Evolutionary conservation across 2,797 vertebrate genomes (phyloP).

Genomic region (Graptemys geographica): DNA sequence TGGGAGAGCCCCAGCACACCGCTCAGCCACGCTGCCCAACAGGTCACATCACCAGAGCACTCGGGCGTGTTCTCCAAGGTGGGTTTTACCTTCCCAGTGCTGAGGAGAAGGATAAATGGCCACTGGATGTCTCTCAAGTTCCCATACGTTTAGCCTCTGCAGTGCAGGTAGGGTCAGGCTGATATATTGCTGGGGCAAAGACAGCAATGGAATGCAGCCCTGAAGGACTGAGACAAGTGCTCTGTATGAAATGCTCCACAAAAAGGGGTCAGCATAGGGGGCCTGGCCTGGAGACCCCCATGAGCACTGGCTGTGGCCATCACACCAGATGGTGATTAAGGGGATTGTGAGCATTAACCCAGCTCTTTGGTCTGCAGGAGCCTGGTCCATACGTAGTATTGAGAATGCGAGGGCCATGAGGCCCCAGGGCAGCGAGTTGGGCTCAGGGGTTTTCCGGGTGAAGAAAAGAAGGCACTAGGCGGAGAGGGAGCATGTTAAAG

Average conservation of each 20-base stretch:
- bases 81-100: neutral
- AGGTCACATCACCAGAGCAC: neutral
- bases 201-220: neutral
- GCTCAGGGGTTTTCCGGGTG: no score
- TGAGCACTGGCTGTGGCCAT: neutral
- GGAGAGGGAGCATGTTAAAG: no score
- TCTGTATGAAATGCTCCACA: neutral
- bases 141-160: neutral
- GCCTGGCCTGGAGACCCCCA: neutral
- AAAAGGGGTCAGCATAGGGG: neutral
- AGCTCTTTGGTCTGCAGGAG: neutral
- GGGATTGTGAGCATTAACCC: neutral
- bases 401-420: no score
- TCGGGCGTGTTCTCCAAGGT: neutral
- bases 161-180: no score
- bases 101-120: neutral
- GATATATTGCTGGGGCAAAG: neutral
- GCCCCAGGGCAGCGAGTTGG: no score
- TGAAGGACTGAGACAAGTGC: no score
- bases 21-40: neutral
- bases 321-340: neutral
- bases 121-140: neutral
- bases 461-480: no score
- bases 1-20: neutral
- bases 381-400: no score